Conservation (phyloP, 2,888 invertebrate genomes). For the Xestia rhomboidea region DNA sequence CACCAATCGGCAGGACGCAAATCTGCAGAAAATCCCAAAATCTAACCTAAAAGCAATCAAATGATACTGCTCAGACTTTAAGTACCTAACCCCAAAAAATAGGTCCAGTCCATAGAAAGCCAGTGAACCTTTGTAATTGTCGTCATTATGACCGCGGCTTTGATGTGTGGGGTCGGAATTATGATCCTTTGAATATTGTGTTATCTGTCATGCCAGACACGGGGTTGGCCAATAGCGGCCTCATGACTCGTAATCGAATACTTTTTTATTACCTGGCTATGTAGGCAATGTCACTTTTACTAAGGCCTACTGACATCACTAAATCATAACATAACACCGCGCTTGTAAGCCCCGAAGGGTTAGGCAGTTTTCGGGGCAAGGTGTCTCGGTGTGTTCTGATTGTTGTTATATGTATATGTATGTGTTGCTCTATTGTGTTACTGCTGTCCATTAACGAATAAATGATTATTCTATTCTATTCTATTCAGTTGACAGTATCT, state of each 20-base stretch:
- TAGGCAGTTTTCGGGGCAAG: no score
- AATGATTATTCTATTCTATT: no score
- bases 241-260: background rate
- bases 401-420: no score
- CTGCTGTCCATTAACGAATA: no score
- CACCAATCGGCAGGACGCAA: background rate
- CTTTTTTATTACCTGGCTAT: background rate
- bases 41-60: background rate
- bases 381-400: no score
- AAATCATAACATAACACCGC: background rate
- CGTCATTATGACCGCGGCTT: conserved; percentile 4
- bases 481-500: background rate
- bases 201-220: conserved; percentile 47
- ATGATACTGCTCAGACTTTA: conserved; percentile 2
- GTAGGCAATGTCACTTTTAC: background rate
- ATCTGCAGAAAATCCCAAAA: conserved; percentile 7
- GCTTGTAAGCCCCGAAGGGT: background rate
- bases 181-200: conserved; percentile 26
- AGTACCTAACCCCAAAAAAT: conserved; percentile 22
- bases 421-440: no score
- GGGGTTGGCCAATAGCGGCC: background rate
- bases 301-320: background rate
- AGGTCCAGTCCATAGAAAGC: conserved; percentile 9
- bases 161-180: conserved; percentile 22
- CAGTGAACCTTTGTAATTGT: conserved; percentile 21